Conservation (phyloP, 2,113 vertebrate genomes). For the Chionomys nivalis region DNA sequence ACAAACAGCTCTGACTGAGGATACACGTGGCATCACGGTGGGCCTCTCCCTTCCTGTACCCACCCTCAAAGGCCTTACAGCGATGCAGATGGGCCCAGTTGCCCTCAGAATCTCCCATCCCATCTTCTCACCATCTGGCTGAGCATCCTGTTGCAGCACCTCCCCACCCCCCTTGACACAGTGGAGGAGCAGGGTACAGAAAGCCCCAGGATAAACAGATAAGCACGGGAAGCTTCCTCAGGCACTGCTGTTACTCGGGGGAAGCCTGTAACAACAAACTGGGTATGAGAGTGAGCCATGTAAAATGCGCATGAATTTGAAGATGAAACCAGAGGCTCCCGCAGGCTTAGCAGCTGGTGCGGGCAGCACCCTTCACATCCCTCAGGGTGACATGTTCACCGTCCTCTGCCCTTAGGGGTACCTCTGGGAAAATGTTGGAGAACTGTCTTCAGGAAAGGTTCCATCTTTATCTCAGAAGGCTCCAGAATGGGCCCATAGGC, state of each 20-base stretch:
- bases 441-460: conserved; percentile 4
- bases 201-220: conserved; percentile 72
- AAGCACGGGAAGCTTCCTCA: conserved; percentile 8
- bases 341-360: conserved; percentile 49
- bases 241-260: conserved; percentile 17
- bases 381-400: conserved; percentile 63
- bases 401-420: conserved; percentile 68
- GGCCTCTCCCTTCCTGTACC: not conserved
- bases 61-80: not conserved
- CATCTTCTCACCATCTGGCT: conserved; percentile 10
- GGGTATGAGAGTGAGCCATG: not conserved
- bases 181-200: not conserved
- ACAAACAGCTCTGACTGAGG: rapidly evolving
- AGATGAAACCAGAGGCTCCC: conserved; percentile 70
- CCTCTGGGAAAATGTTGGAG: conserved; percentile 39
- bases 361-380: conserved; percentile 51
- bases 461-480: conserved; percentile 61
- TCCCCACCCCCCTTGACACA: not conserved
- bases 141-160: rapidly evolving
- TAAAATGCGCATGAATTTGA: conserved; percentile 73
- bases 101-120: not conserved
- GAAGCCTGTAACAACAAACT: not conserved
- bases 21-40: rapidly evolving
- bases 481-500: not conserved
- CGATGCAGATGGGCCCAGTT: not conserved